These are phyloP conservation scores for Hyles lineata DNA, from an alignment of 2,888 invertebrate genomes.

Conservation along the genomic window DNA sequence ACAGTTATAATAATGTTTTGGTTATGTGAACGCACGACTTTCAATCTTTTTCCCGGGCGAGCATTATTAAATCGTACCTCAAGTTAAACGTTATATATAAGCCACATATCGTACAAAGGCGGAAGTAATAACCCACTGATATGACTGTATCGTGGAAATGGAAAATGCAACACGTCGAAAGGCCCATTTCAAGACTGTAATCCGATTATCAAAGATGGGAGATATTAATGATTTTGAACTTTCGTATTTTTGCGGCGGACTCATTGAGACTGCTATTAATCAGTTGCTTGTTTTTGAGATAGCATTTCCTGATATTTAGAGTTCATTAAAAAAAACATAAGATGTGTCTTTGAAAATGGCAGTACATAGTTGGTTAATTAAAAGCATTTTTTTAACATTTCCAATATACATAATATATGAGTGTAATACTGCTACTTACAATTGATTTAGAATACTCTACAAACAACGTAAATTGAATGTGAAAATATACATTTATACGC, in stretches of 20 bases:
- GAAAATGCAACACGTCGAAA: background rate
- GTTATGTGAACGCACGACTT: conserved; percentile 13
- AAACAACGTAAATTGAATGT: background rate
- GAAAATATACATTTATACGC: background rate
- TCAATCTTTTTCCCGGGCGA: background rate
- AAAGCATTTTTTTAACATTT: too few species aligned
- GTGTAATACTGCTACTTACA: too few species aligned
- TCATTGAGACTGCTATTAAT: too few species aligned
- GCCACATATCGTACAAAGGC: background rate
- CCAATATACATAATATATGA: too few species aligned
- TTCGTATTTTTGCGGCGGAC: background rate
- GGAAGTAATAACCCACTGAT: background rate
- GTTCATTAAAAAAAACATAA: too few species aligned
- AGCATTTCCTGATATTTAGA: too few species aligned
- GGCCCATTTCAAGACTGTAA: background rate
- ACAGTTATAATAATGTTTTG: background rate
- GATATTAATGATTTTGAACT: background rate
- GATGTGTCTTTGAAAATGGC: too few species aligned
- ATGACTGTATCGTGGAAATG: background rate
- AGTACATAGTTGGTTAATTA: too few species aligned
- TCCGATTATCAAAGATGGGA: background rate
- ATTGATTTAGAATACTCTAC: background rate
- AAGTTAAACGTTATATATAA: background rate
- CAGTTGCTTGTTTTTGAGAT: too few species aligned
- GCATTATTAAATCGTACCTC: background rate